Base-by-base conservation (phyloP, 35 echinoderm and acorn worm species). In the Holothuria glaberrima region DNA sequence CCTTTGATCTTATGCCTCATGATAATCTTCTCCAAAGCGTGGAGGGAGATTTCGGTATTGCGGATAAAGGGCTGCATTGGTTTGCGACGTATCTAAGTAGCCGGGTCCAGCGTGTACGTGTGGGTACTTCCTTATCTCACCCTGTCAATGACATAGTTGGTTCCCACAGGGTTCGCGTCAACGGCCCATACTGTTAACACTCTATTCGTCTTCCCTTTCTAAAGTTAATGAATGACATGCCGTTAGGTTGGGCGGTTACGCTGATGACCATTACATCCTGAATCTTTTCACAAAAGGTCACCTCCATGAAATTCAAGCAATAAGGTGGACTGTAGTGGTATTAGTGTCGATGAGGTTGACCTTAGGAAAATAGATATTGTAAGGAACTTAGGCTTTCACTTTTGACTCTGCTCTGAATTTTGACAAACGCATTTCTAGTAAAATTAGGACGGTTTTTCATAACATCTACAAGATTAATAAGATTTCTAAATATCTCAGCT, bases 101-200 rank as follows among this genome's bases (percentile, higher is more conserved):
- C 16, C 63, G 63, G 63, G 29, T 67, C 63, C n/a, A n/a, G n/a
- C n/a, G n/a, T n/a, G n/a, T n/a, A n/a, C n/a, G n/a, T n/a, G n/a
- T n/a, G n/a, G n/a, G n/a, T n/a, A n/a, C n/a, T n/a, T n/a, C n/a
- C n/a, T n/a, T n/a, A n/a, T n/a, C n/a, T n/a, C n/a, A n/a, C 63
- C 63, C 29, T 67, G 16, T 67, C 4, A 67, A 16, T 67, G 4
- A 16, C 63, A 67, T 5, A 67, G 63, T 67, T 67, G 63, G 29
- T 67, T 67, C 63, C 63, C 63, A 67, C 63, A 67, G 63, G 63
- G 63, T 30, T 67, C 63, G 29, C 16, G 63, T 67, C 63, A 5
- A 67, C 3, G 63, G 63, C 63, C 63, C 63, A 67, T 67, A 67
- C 63, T 24, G 63, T 67, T 67, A 5, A 24, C 63, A 4, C 63